Evolutionary conservation across 2,797 vertebrate species (phyloP), one percentile per base, ranked within the genome.

Genomic region (Steatocranus sp.): DNA sequence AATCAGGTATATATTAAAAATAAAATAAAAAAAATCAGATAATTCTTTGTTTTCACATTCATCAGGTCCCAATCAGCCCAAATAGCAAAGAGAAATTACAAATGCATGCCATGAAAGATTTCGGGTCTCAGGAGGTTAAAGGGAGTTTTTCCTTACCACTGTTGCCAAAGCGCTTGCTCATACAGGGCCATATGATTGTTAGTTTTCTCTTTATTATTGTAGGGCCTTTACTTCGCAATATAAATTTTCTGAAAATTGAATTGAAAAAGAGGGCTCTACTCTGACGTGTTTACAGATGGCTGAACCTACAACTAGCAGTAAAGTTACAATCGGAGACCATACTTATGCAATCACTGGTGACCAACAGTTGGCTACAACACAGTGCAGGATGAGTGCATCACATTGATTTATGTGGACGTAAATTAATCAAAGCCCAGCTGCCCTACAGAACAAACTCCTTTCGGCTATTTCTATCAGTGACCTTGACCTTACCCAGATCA

Each of bases 11-110:
- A 17, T 54, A 30, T 54, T 17, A 8, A 27, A 15, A 54, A 15
- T 3, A 8, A 25, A 14, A 8, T 6, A 0, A 0, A 4, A 1
- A 4, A 14, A 20, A 51, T 25, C 6, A 1, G 1, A 1, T 1
- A 2, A 53, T 51, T 51, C 20, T 51, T 51, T 7, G 18, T 53
- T 53, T 53, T 25, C 0, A 14, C 1, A 53, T 53, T 25, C 50
- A 53, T 53, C 50, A 5, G 7, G 51, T 25, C 12, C 23, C 14
- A 54, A 54, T 54, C 53, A 30, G 53, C 53, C 25, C 23, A 54
- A 54, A 54, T 9, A 5, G 51, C 14, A 54, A 54, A 54, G 5
- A 54, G 25, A 54, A 54, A 54, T 54, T 27, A 54, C 15, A 54
- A 54, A 54, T 27, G 14, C 25, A 30, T 4, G 3, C 0, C 8